Percentiles rank a stretch among this genome's conserved stretches.
Evolutionary conservation across 2,888 invertebrate genomes (phyloP).

Genomic region (Coenonympha glycerion): DNA sequence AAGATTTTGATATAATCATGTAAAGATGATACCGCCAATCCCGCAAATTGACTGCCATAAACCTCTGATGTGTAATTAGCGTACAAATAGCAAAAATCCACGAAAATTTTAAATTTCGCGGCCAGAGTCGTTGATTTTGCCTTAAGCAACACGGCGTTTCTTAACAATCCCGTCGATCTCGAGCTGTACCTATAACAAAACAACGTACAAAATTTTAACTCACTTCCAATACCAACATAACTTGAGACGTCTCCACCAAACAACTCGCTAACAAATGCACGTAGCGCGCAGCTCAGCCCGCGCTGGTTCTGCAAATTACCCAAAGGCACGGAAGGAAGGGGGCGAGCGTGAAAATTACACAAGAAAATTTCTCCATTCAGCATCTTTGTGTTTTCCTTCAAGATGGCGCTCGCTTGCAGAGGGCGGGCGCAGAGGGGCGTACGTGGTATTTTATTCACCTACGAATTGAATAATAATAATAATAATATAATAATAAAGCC

Average conservation of each 20-base stretch:
- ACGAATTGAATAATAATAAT: neutral
- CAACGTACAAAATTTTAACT: conserved; percentile 5
- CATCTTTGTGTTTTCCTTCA: conserved; percentile 74
- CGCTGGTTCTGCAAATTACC: conserved; percentile 44
- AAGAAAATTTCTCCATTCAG: conserved; percentile 74
- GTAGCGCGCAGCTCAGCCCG: conserved; percentile 13
- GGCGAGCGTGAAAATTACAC: conserved; percentile 74
- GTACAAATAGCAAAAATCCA: too few species aligned
- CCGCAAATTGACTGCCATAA: too few species aligned
- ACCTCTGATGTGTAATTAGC: too few species aligned
- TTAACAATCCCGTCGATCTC: too few species aligned
- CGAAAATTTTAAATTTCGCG: too few species aligned
- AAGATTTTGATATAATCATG: too few species aligned
- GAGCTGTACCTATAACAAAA: neutral
- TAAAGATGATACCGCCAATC: too few species aligned
- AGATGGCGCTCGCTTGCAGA: conserved; percentile 56
- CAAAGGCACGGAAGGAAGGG: conserved; percentile 38
- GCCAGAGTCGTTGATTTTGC: too few species aligned
- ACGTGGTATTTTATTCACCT: conserved; percentile 29
- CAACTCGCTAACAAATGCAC: neutral
- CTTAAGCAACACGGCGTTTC: too few species aligned
- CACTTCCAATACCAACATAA: neutral
- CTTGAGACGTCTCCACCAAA: neutral
- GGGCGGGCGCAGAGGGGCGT: conserved; percentile 31
- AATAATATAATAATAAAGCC: too few species aligned